These are phyloP conservation scores for Eriocheir sinensis DNA, from an alignment of 1,140 invertebrate species.

Conservation along the genomic window DNA sequence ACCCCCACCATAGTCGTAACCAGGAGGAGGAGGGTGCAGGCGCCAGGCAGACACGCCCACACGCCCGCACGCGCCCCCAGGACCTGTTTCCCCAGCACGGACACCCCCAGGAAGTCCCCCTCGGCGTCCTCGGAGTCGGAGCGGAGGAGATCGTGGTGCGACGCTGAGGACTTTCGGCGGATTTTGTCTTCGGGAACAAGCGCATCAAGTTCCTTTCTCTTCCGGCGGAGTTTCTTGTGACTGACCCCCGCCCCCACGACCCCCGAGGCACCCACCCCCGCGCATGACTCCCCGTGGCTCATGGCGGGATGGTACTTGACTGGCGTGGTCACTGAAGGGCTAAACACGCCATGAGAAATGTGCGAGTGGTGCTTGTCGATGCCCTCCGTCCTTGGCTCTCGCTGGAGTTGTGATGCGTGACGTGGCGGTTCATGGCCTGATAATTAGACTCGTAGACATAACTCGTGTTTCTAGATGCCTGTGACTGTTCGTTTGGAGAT, in stretches of 20 bases:
- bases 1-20: slow-evolving; percentile 76
- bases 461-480: no score
- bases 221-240: slow-evolving; percentile 77
- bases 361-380: not conserved
- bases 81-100: slow-evolving; percentile 57
- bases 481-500: no score
- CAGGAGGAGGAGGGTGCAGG: slow-evolving; percentile 73
- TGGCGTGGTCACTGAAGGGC: not conserved
- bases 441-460: no score
- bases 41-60: slow-evolving; percentile 75
- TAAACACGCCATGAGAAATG: not conserved
- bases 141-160: slow-evolving; percentile 73
- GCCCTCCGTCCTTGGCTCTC: no score
- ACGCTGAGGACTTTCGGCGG: slow-evolving; percentile 75
- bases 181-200: slow-evolving; percentile 78
- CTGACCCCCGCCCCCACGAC: slow-evolving; percentile 53
- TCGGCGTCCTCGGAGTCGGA: slow-evolving; percentile 78
- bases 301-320: slow-evolving; percentile 65
- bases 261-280: slow-evolving; percentile 59
- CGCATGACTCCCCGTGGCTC: slow-evolving; percentile 74
- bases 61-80: slow-evolving; percentile 59
- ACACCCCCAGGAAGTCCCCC: slow-evolving; percentile 69
- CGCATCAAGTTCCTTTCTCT: slow-evolving; percentile 78
- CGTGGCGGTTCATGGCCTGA: no score
- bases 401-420: no score